phyloP scores from a whole-genome alignment of 2,888 invertebrate genomes.

The Capitulum mitella region DNA sequence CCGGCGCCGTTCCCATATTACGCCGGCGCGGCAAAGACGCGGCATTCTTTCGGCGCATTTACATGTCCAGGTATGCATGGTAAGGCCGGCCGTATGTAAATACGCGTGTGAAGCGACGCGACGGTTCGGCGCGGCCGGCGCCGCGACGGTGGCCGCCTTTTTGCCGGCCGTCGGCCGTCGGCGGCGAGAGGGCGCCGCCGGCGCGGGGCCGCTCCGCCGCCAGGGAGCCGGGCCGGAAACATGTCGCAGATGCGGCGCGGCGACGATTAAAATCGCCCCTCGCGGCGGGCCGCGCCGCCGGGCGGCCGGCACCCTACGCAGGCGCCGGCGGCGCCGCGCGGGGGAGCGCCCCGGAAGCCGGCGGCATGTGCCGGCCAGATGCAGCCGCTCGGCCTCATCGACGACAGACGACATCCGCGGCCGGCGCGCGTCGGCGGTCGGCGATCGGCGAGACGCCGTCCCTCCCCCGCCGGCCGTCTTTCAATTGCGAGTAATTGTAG shows the following conservation, averaged over 20 bases:
- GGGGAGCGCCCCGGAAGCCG: neutral
- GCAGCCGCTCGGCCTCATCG: neutral
- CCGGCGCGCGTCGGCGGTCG: neutral
- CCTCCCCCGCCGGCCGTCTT: neutral
- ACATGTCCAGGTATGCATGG: constrained; percentile 16
- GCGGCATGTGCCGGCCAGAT: neutral
- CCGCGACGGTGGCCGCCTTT: neutral
- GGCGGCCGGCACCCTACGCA: neutral
- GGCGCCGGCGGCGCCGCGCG: neutral
- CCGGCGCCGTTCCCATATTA: constrained; percentile 5
- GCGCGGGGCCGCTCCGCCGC: neutral
- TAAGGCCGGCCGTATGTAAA: constrained; percentile 12
- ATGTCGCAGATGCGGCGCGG: constrained; percentile 1
- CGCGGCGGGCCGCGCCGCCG: neutral
- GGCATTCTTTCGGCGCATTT: constrained; percentile 9
- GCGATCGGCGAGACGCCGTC: neutral
- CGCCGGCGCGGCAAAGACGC: constrained; percentile 6
- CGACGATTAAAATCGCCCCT: constrained; percentile 7
- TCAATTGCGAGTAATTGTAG: constrained; percentile 3
- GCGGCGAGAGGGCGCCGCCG: neutral
- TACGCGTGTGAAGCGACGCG: neutral
- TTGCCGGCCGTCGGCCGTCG: neutral
- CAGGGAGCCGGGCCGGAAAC: neutral
- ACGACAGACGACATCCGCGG: neutral
- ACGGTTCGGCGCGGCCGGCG: neutral